phyloP scores from a whole-genome alignment of 2,113 vertebrate genomes.

The Phycodurus eques region DNA sequence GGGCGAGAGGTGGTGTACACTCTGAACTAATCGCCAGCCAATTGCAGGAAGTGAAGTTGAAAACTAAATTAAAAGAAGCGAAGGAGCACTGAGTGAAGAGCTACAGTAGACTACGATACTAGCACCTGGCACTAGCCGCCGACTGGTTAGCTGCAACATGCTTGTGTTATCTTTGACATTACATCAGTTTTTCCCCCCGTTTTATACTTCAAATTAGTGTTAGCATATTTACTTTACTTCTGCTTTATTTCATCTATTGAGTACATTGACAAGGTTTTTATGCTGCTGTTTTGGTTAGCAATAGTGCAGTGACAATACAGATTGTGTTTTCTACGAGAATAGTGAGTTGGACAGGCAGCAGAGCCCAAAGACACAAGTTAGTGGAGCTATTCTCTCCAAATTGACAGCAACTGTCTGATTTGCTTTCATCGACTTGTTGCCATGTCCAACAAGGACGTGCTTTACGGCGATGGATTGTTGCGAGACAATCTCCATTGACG shows the following conservation, averaged over 20 bases:
- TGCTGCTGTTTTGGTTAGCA: neutral
- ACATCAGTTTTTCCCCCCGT: too few relatives aligned
- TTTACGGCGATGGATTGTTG: slow-evolving; percentile 67
- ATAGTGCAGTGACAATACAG: neutral
- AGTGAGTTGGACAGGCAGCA: slow-evolving; percentile 20
- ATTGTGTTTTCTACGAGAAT: slow-evolving; percentile 17
- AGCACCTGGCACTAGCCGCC: too few relatives aligned
- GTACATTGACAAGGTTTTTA: neutral
- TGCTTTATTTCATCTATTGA: neutral
- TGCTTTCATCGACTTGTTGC: slow-evolving; percentile 65
- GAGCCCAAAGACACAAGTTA: slow-evolving; percentile 48
- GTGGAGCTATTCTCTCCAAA: slow-evolving; percentile 50
- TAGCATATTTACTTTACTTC: neutral
- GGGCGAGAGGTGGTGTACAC: too few relatives aligned
- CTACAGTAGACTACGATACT: too few relatives aligned
- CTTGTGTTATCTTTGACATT: neutral
- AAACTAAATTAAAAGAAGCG: too few relatives aligned
- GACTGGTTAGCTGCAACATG: neutral
- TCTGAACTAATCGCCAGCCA: too few relatives aligned
- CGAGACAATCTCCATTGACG: slow-evolving; percentile 64
- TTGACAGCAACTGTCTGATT: slow-evolving; percentile 61
- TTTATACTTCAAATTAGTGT: too few relatives aligned
- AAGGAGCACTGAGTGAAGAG: too few relatives aligned
- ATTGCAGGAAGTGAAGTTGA: too few relatives aligned
- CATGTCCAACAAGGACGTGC: slow-evolving; percentile 51